phyloP scores from a whole-genome alignment of 1,140 invertebrate species.

The Neotoxoptera formosana region DNA sequence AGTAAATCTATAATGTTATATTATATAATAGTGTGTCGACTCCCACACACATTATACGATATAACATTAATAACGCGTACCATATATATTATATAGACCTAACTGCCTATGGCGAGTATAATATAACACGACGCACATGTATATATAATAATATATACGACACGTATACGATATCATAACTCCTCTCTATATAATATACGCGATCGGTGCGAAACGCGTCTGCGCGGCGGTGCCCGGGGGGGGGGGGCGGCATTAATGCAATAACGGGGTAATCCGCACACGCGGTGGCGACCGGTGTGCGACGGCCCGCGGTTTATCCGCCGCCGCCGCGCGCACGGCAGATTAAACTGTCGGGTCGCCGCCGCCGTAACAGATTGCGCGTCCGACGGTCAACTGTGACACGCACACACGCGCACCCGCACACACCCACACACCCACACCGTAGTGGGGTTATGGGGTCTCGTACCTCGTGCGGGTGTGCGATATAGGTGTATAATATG shows the following conservation, averaged over 20 bases:
- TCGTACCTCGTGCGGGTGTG: neutral
- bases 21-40: neutral
- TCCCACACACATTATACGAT: neutral
- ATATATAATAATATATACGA: neutral
- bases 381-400: constrained; percentile 2
- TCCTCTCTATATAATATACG: no score
- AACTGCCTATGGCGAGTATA: neutral
- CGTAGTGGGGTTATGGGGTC: neutral
- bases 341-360: constrained; percentile 46
- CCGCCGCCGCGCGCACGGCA: neutral
- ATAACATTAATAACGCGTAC: constrained; percentile 13
- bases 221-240: no score
- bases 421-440: neutral
- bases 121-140: neutral
- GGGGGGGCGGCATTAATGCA: neutral
- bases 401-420: neutral
- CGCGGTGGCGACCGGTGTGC: neutral
- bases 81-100: neutral
- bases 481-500: neutral
- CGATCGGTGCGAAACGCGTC: constrained; percentile 28
- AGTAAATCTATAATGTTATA: constrained; percentile 1
- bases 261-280: constrained; percentile 37
- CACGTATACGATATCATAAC: neutral
- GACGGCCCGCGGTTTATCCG: neutral
- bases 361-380: constrained; percentile 47